A percentile compares a stretch with the other conserved stretches of the same genome.
Evolutionary conservation across 2,113 vertebrate genomes (phyloP).

Genomic region (Canis aureus): DNA sequence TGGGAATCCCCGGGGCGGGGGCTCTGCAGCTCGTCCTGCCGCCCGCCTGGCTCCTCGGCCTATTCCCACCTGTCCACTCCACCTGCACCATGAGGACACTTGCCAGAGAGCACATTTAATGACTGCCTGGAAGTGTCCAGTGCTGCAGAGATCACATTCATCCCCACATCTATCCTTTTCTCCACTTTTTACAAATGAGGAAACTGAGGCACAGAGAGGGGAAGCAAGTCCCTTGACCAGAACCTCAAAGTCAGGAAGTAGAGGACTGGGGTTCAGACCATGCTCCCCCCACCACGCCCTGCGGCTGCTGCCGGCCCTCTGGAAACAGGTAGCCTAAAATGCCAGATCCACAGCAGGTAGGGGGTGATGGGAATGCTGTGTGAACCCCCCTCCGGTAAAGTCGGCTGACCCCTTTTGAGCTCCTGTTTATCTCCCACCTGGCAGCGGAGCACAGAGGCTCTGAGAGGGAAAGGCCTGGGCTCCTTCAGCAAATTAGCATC

Average conservation of each 20-base stretch:
- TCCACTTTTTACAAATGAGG: not conserved
- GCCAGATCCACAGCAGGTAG: not conserved
- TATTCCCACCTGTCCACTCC: not conserved
- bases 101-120: not conserved
- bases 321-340: not conserved
- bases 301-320: not conserved
- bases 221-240: not conserved
- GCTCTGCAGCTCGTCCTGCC: not conserved
- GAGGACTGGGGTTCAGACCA: not conserved
- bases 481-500: not conserved
- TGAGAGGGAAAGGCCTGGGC: not conserved
- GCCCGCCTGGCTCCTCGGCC: not conserved
- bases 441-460: not conserved
- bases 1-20: not conserved
- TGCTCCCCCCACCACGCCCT: not conserved
- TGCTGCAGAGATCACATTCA: not conserved
- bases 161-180: not conserved
- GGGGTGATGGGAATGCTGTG: not conserved
- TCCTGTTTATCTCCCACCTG: not conserved
- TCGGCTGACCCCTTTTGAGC: slow-evolving; percentile 8
- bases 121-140: not conserved
- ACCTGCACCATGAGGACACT: not conserved
- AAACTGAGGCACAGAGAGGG: not conserved
- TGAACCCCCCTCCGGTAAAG: not conserved
- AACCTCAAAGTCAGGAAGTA: not conserved